A percentile compares a stretch with the other conserved stretches of the same genome.
These are phyloP conservation scores for Brachionus calyciflorus DNA, from an alignment of 1,140 invertebrate species.

Conservation along the genomic window DNA sequence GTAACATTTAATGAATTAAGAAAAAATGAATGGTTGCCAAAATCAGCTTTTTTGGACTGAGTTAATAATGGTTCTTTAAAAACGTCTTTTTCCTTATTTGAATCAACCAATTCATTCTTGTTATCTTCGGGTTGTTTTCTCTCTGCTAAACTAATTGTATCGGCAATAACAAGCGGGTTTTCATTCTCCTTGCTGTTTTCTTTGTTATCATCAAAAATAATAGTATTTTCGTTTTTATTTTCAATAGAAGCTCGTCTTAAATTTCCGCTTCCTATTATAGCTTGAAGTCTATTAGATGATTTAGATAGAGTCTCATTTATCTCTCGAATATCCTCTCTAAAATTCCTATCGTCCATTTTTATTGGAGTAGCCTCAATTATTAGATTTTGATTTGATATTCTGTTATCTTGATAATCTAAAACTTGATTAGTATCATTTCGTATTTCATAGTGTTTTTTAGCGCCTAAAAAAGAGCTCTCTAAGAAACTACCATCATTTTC, in stretches of 20 bases:
- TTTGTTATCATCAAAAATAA: neutral
- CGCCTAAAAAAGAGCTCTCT: neutral
- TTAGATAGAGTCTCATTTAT: slow-evolving; percentile 24
- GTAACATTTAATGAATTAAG: neutral
- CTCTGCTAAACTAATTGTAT: neutral
- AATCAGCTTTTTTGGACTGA: neutral
- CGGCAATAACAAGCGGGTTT: neutral
- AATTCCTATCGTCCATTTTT: neutral
- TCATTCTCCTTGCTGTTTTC: neutral
- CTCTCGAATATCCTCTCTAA: neutral
- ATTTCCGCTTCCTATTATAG: neutral
- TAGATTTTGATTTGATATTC: neutral
- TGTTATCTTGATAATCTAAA: neutral
- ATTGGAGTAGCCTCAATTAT: slow-evolving; percentile 15
- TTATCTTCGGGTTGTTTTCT: neutral
- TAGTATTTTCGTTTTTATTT: neutral
- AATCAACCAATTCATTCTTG: neutral
- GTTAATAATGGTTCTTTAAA: neutral
- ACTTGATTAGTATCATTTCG: neutral
- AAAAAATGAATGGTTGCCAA: slow-evolving; percentile 9
- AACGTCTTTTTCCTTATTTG: neutral
- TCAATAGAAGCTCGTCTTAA: neutral
- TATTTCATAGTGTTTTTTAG: neutral
- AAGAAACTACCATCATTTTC: neutral
- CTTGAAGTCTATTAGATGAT: slow-evolving; percentile 20